Percentiles rank a stretch among this genome's conserved stretches.
Conservation (phyloP, 2,888 invertebrate species). For the Smittia sp. region DNA sequence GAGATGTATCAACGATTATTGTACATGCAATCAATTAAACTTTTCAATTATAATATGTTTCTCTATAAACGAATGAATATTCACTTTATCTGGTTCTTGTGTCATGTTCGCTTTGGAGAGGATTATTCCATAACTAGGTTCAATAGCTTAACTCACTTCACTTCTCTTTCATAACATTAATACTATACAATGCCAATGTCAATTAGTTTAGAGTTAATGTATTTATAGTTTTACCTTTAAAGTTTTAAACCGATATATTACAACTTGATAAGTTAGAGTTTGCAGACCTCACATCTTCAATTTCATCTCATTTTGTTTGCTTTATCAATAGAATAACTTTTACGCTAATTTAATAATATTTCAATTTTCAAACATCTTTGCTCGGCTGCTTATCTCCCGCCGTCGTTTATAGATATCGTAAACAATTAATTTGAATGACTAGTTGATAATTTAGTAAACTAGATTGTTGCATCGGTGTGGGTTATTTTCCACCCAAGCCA, state of each 20-base stretch:
- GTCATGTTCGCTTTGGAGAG: background rate
- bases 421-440: slow-evolving; percentile 40
- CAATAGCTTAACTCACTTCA: background rate
- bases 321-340: slow-evolving; percentile 40
- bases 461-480: slow-evolving; percentile 48
- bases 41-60: slow-evolving; percentile 1
- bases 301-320: slow-evolving; percentile 1
- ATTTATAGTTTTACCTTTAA: background rate
- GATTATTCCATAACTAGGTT: background rate
- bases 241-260: slow-evolving; percentile 22
- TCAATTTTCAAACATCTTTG: background rate
- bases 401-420: slow-evolving; percentile 27
- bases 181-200: slow-evolving; percentile 34
- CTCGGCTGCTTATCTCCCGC: background rate
- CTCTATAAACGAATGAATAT: background rate
- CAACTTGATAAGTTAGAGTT: slow-evolving; percentile 30
- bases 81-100: background rate
- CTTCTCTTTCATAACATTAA: slow-evolving; percentile 30
- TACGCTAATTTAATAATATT: slow-evolving; percentile 4
- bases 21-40: slow-evolving; percentile 19
- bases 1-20: slow-evolving; percentile 32
- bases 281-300: no score
- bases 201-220: slow-evolving; percentile 8
- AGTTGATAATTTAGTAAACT: slow-evolving; percentile 41
- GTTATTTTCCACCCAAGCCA: slow-evolving; percentile 77